phyloP scores from a whole-genome alignment of 2,888 invertebrate species.

The Pachycephus smyrnensis region DNA sequence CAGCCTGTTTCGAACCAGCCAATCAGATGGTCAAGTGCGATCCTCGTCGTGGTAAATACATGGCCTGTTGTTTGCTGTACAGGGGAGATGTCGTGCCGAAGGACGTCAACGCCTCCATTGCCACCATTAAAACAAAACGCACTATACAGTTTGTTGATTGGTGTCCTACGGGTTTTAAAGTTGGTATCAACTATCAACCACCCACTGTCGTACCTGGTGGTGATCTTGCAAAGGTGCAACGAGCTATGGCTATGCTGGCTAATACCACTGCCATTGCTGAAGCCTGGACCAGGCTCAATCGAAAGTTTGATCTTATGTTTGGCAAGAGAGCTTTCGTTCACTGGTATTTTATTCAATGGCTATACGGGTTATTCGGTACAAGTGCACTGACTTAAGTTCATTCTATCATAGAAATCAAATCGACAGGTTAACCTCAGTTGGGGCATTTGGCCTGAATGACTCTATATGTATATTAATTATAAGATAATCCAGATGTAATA shows the following conservation, averaged over 20 bases:
- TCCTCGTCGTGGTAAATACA: constrained; percentile 86
- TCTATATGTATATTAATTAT: neutral
- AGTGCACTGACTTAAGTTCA: neutral
- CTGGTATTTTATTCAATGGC: constrained; percentile 66
- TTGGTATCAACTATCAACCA: constrained; percentile 69
- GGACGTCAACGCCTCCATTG: constrained; percentile 88
- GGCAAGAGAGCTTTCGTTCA: constrained; percentile 75
- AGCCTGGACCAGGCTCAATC: constrained; percentile 74
- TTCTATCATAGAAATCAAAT: too few species aligned
- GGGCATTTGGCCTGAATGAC: neutral
- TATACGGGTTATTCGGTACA: neutral
- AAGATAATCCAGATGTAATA: neutral
- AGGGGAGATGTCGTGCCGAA: constrained; percentile 92
- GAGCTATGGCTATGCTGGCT: constrained; percentile 71
- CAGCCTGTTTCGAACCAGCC: constrained; percentile 88
- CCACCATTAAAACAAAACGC: constrained; percentile 80
- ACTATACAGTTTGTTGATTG: constrained; percentile 93
- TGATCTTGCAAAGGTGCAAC: constrained; percentile 64
- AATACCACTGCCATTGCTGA: constrained; percentile 71
- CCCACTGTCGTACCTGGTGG: constrained; percentile 61
- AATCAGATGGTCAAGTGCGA: constrained; percentile 94
- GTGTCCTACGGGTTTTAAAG: constrained; percentile 94
- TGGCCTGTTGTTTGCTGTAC: constrained; percentile 89
- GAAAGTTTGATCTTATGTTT: constrained; percentile 76
- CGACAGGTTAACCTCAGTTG: neutral